Evolutionary conservation across 2,113 vertebrate species (phyloP).

Genomic region (Casuarius casuarius): DNA sequence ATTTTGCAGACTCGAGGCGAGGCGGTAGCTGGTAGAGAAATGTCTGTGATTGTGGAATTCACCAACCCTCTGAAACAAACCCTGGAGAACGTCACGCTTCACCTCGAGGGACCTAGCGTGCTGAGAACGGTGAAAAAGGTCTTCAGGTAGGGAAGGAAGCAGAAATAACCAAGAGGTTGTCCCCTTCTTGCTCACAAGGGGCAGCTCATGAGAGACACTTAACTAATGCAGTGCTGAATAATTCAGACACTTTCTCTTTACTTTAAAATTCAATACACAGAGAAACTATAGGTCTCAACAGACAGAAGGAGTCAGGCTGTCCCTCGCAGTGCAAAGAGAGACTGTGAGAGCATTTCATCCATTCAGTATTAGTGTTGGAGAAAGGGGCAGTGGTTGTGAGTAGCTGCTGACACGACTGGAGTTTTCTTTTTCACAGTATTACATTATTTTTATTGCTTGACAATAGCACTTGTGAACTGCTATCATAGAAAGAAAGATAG

Average conservation of each 20-base stretch:
- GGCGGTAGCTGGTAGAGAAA: constrained; percentile 80
- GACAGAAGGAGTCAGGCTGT: not conserved
- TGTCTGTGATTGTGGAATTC: constrained; percentile 85
- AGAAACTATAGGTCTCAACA: constrained; percentile 16
- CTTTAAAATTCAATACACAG: not conserved
- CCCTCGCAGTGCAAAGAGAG: not conserved
- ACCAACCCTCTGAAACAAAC: constrained; percentile 87
- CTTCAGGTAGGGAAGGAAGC: constrained; percentile 81
- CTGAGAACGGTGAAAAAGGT: constrained; percentile 76
- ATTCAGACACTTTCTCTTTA: not conserved
- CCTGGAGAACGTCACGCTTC: constrained; percentile 80
- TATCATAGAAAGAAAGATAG: not conserved
- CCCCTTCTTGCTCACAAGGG: not conserved
- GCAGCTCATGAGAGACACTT: not conserved
- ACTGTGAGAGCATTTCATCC: not conserved
- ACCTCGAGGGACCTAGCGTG: constrained; percentile 88
- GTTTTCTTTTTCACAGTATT: constrained; percentile 26
- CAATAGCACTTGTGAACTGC: not conserved
- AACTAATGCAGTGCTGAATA: not conserved
- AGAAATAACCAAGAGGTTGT: not conserved
- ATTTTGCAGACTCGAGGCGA: constrained; percentile 72
- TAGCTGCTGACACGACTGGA: not conserved
- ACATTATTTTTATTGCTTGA: constrained; percentile 17
- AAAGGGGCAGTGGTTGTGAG: not conserved
- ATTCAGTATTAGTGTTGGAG: not conserved